Conservation (phyloP, 2,888 invertebrate genomes). For the Nebria brevicollis region DNA sequence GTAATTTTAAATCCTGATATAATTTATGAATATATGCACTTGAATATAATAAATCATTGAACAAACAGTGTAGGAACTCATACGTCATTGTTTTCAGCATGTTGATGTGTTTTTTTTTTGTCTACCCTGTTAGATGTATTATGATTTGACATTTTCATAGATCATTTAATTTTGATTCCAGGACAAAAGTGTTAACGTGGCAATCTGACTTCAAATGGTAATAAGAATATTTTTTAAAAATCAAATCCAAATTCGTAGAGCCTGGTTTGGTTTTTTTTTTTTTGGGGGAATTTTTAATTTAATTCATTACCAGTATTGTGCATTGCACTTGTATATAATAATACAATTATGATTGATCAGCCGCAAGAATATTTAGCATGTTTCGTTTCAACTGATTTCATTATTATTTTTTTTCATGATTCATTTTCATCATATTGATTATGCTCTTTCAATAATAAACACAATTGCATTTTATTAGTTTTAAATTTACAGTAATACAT, state of each 20-base stretch:
- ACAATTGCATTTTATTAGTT: too few relatives aligned
- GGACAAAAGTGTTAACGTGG: conserved; percentile 88
- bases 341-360: background rate
- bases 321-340: background rate
- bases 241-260: conserved; percentile 31
- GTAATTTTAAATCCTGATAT: background rate
- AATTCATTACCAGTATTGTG: background rate
- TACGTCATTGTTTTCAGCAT: conserved; percentile 22
- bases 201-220: conserved; percentile 88
- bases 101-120: conserved; percentile 6
- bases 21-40: background rate
- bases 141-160: conserved; percentile 25
- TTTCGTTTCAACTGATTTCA: background rate
- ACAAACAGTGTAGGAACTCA: background rate
- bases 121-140: background rate
- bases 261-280: conserved; percentile 40
- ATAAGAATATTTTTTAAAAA: conserved; percentile 55
- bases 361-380: background rate
- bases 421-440: background rate
- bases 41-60: too few relatives aligned
- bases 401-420: background rate
- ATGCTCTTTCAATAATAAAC: background rate
- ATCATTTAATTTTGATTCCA: conserved; percentile 69
- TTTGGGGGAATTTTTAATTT: conserved; percentile 24
- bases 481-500: too few relatives aligned